A percentile compares a stretch with the other conserved stretches of the same genome.
These are phyloP conservation scores for Sapayoa aenigma DNA, from an alignment of 2,113 vertebrate genomes.

Conservation along the genomic window DNA sequence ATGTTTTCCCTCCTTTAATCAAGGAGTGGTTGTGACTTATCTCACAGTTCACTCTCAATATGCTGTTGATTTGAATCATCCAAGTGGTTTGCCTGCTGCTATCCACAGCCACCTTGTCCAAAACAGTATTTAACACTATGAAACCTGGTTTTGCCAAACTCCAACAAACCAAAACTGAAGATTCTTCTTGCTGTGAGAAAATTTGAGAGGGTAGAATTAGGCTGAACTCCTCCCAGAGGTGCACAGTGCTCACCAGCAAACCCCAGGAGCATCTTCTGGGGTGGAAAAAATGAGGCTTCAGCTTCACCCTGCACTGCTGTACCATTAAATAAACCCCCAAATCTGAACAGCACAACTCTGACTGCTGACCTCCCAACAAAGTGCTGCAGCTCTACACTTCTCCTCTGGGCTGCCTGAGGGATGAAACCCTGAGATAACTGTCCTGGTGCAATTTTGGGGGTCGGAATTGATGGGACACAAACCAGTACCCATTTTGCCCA, in stretches of 20 bases:
- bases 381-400: background rate
- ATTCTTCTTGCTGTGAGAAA: background rate
- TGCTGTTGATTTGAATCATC: background rate
- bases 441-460: background rate
- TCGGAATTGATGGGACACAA: background rate
- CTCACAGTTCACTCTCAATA: background rate
- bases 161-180: background rate
- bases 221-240: rapidly evolving
- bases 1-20: background rate
- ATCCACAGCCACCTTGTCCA: background rate
- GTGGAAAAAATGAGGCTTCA: rapidly evolving
- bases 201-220: background rate
- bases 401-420: background rate
- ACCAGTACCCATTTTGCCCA: rapidly evolving
- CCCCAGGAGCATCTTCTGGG: background rate
- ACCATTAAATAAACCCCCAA: background rate
- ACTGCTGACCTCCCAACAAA: too few relatives aligned
- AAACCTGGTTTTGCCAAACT: background rate
- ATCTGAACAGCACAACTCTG: background rate
- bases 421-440: background rate
- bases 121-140: background rate
- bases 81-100: background rate
- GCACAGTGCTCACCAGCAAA: background rate
- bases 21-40: background rate
- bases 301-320: rapidly evolving